phyloP scores from a whole-genome alignment of 2,113 vertebrate species.

The Salminus brasiliensis region DNA sequence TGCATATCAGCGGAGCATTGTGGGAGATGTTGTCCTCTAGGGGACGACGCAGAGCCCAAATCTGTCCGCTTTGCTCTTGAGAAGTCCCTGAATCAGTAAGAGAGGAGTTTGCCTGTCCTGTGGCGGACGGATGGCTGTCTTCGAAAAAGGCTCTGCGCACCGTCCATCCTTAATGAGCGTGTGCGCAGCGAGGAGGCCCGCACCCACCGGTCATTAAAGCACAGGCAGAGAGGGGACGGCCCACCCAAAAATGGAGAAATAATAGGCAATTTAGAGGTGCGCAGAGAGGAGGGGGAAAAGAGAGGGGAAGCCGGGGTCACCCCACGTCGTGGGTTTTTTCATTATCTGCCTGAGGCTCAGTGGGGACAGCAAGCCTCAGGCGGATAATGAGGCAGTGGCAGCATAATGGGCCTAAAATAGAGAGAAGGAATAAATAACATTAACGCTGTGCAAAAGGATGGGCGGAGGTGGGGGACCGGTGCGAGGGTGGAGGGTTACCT shows the following conservation, averaged over 20 bases:
- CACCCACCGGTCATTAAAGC: slow-evolving; percentile 49
- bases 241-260: slow-evolving; percentile 52
- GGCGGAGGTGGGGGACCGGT: slow-evolving; percentile 9
- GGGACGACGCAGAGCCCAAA: not conserved
- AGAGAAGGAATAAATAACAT: slow-evolving; percentile 56
- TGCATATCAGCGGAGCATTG: slow-evolving; percentile 32
- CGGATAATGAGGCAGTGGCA: slow-evolving; percentile 53
- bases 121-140: slow-evolving; percentile 10
- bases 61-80: slow-evolving; percentile 43
- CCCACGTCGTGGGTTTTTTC: slow-evolving; percentile 21
- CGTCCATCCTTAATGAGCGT: slow-evolving; percentile 54
- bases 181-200: slow-evolving; percentile 10
- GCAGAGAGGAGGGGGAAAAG: slow-evolving; percentile 22
- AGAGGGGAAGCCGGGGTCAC: slow-evolving; percentile 49
- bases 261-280: slow-evolving; percentile 63
- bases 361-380: slow-evolving; percentile 40
- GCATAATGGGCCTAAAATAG: slow-evolving; percentile 57
- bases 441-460: slow-evolving; percentile 32
- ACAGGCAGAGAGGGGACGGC: slow-evolving; percentile 19
- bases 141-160: slow-evolving; percentile 32
- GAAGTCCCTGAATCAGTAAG: slow-evolving; percentile 7
- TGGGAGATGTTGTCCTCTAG: slow-evolving; percentile 41
- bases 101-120: slow-evolving; percentile 4
- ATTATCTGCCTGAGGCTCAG: slow-evolving; percentile 10
- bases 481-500: slow-evolving; percentile 33